Percentiles rank a stretch among this genome's conserved stretches.
Evolutionary conservation across 1,140 invertebrate species (phyloP).

Genomic region (Trichonephila clavipes): DNA sequence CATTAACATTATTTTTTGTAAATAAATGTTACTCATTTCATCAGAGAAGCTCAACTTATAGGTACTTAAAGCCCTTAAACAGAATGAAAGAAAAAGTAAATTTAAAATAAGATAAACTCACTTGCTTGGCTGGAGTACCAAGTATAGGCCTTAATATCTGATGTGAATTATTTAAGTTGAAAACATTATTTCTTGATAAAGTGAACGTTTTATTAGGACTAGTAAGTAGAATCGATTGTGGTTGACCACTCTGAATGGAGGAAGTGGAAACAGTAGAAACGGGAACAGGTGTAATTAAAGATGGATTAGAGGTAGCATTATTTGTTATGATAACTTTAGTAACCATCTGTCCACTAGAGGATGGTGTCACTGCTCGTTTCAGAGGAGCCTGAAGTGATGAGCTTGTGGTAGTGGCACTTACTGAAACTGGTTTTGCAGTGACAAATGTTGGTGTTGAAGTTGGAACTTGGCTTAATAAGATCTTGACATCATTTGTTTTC

Average conservation of each 20-base stretch:
- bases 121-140: slow-evolving; percentile 80
- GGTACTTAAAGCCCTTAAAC: background rate
- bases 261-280: slow-evolving; percentile 77
- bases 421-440: slow-evolving; percentile 40
- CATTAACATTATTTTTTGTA: no score
- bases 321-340: slow-evolving; percentile 85
- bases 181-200: slow-evolving; percentile 82
- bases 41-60: no score
- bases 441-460: slow-evolving; percentile 33
- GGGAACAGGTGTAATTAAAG: slow-evolving; percentile 75
- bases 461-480: slow-evolving; percentile 33
- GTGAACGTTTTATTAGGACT: slow-evolving; percentile 86
- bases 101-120: background rate
- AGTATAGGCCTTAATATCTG: slow-evolving; percentile 78
- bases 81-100: background rate
- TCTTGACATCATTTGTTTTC: slow-evolving; percentile 68
- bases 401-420: slow-evolving; percentile 18
- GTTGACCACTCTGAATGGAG: slow-evolving; percentile 4
- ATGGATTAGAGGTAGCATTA: slow-evolving; percentile 77
- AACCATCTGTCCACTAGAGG: slow-evolving; percentile 80
- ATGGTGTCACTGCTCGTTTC: slow-evolving; percentile 64
- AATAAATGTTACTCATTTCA: no score
- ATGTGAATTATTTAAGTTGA: slow-evolving; percentile 74
- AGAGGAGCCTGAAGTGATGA: slow-evolving; percentile 39
- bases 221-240: slow-evolving; percentile 74